Evolutionary conservation across 2,797 vertebrate genomes (phyloP).

Genomic region (Miichthys miiuy): DNA sequence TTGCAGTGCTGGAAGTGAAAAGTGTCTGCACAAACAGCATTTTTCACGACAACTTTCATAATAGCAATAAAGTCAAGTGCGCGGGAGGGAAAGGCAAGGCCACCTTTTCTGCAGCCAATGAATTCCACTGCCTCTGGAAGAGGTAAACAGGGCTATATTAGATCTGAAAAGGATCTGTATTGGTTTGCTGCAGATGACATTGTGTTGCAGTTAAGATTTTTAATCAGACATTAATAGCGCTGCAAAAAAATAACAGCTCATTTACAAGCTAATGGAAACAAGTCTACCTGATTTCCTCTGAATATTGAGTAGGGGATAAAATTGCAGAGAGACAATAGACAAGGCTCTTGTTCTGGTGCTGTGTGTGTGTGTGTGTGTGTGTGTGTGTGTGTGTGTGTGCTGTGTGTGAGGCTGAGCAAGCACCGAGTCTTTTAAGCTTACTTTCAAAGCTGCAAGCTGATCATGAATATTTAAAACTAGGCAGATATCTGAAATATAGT

Average conservation of each 20-base stretch:
- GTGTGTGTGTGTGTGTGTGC: neutral
- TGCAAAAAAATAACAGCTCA: slow-evolving; percentile 66
- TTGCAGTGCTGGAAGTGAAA: slow-evolving; percentile 19
- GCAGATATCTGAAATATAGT: slow-evolving; percentile 65
- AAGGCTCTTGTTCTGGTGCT: slow-evolving; percentile 3
- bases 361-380: neutral
- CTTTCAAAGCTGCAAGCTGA: slow-evolving; percentile 72
- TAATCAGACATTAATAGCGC: slow-evolving; percentile 74
- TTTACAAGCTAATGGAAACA: slow-evolving; percentile 72
- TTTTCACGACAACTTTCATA: slow-evolving; percentile 41
- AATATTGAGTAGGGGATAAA: slow-evolving; percentile 58
- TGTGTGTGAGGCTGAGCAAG: slow-evolving; percentile 33
- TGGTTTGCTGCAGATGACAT: slow-evolving; percentile 55
- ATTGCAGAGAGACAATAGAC: slow-evolving; percentile 43
- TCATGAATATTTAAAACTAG: slow-evolving; percentile 79
- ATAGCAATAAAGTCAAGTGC: slow-evolving; percentile 8
- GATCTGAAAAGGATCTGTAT: slow-evolving; percentile 62
- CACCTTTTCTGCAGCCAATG: slow-evolving; percentile 27
- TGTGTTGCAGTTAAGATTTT: slow-evolving; percentile 64
- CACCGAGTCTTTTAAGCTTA: slow-evolving; percentile 61
- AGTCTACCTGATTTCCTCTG: slow-evolving; percentile 65
- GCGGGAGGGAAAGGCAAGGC: slow-evolving; percentile 20
- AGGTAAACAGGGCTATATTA: slow-evolving; percentile 64
- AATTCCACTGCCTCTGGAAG: slow-evolving; percentile 41
- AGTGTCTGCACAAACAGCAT: slow-evolving; percentile 50